phyloP scores from a whole-genome alignment of 2,113 vertebrate genomes.

The Speoplatyrhinus poulsoni region DNA sequence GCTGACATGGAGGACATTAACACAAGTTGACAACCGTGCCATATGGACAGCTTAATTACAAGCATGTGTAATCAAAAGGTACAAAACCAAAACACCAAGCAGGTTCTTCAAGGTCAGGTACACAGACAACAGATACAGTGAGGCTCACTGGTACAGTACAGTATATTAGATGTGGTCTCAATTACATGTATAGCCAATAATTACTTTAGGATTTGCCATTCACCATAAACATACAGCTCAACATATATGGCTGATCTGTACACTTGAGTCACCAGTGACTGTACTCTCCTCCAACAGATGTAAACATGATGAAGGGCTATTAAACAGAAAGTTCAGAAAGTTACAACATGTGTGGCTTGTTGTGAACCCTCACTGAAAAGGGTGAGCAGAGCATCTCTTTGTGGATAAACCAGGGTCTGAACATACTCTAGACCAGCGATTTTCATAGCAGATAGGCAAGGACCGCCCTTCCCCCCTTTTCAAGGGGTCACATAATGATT shows the following conservation, averaged over 20 bases:
- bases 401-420: too few relatives aligned
- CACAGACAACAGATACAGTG: neutral
- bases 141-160: neutral
- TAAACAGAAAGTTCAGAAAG: neutral
- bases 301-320: neutral
- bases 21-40: neutral
- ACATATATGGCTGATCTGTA: neutral
- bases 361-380: conserved; percentile 3
- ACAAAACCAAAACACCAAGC: conserved; percentile 6
- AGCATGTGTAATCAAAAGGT: conserved; percentile 12
- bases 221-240: neutral
- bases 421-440: too few relatives aligned
- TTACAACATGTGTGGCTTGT: neutral
- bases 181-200: conserved; percentile 7
- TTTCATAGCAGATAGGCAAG: too few relatives aligned
- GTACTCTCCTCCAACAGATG: too few relatives aligned
- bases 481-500: too few relatives aligned
- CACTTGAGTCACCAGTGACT: neutral
- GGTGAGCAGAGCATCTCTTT: too few relatives aligned
- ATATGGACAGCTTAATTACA: conserved; percentile 13
- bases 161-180: neutral
- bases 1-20: conserved; percentile 4
- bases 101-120: neutral
- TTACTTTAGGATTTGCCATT: conserved; percentile 2
- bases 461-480: too few relatives aligned